Conservation (phyloP, 2,797 vertebrate species). For the Urocyon cinereoargenteus region DNA sequence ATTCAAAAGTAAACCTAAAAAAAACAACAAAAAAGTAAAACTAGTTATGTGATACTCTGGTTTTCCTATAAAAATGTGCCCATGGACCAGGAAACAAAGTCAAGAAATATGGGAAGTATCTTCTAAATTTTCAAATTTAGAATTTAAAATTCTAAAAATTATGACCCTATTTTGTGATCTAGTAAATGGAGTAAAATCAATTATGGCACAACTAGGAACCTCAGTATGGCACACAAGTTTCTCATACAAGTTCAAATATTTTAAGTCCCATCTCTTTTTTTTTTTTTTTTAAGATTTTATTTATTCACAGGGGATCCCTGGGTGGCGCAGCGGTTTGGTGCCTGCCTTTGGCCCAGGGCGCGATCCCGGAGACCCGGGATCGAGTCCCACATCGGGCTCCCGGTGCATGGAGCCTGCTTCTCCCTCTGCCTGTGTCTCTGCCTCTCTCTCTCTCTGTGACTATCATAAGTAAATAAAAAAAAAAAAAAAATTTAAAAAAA, state of each 20-base stretch:
- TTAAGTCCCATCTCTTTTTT: not conserved
- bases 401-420: too few species aligned
- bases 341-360: too few species aligned
- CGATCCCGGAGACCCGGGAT: too few species aligned
- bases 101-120: not conserved
- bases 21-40: not conserved
- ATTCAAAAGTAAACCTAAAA: conserved; percentile 35
- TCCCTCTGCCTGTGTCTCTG: too few species aligned
- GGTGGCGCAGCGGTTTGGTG: too few species aligned
- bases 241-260: conserved; percentile 49
- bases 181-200: not conserved
- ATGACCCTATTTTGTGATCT: not conserved
- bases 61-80: not conserved
- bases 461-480: too few species aligned
- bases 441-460: too few species aligned
- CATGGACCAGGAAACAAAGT: not conserved
- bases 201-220: not conserved
- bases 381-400: too few species aligned
- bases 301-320: too few species aligned
- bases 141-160: conserved; percentile 45
- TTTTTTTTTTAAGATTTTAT: too few species aligned
- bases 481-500: too few species aligned
- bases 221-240: not conserved
- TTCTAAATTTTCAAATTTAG: not conserved
- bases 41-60: not conserved